Percentiles rank a stretch among this genome's conserved stretches.
phyloP scores from a whole-genome alignment of 2,888 invertebrate species.

The Hirudinaria manillensis region DNA sequence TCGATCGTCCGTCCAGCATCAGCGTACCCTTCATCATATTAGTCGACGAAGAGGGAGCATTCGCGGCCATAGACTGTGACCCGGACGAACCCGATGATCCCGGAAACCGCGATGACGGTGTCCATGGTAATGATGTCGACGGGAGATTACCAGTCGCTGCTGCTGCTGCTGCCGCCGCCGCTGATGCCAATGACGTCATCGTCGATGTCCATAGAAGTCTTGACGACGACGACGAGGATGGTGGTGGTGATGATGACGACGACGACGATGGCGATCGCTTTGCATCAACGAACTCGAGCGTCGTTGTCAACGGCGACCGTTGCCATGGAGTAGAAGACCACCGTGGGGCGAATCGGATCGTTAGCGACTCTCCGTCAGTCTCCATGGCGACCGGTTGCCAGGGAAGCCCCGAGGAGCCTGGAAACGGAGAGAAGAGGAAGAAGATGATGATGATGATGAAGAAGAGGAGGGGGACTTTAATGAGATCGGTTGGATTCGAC shows the following conservation, averaged over 20 bases:
- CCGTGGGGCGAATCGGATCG: too few relatives aligned
- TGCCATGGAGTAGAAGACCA: too few relatives aligned
- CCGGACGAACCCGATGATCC: background rate
- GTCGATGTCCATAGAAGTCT: background rate
- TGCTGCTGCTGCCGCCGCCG: background rate
- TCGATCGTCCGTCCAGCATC: background rate
- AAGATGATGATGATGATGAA: background rate
- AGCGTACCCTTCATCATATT: constrained; percentile 15
- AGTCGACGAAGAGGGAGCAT: background rate
- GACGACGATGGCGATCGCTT: background rate
- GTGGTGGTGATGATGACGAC: background rate
- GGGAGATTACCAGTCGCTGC: background rate
- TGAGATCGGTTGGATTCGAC: constrained; percentile 7
- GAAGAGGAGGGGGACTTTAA: background rate
- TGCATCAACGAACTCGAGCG: constrained; percentile 1
- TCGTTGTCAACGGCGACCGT: too few relatives aligned
- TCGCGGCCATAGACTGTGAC: constrained; percentile 1
- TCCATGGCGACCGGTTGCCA: constrained; percentile 2
- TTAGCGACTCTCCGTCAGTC: background rate
- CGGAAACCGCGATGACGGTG: background rate
- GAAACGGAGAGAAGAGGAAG: background rate
- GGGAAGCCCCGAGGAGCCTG: background rate
- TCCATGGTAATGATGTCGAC: too few relatives aligned
- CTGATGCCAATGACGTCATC: background rate
- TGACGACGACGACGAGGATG: constrained; percentile 15